Evolutionary conservation across 2,888 invertebrate genomes (phyloP), one percentile per base, ranked within the genome.

Genomic region (Eristalis arbustorum): DNA sequence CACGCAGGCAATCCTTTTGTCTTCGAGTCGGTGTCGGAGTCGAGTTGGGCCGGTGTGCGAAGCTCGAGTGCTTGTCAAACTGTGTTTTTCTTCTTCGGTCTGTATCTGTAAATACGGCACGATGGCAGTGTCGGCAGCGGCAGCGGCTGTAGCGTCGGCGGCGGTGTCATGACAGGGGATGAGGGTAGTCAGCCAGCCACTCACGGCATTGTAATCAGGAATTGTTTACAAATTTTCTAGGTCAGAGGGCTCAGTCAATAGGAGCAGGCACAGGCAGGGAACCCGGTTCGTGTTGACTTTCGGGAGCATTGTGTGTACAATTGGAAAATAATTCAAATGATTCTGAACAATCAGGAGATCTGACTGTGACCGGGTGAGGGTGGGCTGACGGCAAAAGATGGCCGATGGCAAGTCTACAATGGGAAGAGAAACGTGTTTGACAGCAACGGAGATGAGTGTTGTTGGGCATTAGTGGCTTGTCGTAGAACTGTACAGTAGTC

Each of bases 141-240:
- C 2, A n/a, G n/a, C n/a, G n/a, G n/a, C n/a, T n/a, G n/a, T n/a
- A n/a, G 31, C 31, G 31, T 3, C 31, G 6, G 49, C 5, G 23
- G 1, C 66, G 6, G 28, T 10, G 28, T 6, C 18, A 18, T 49
- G 11, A 66, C 31, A 57, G 64, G 75, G 80, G 80, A 69, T 42
- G 79, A 61, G 56, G 37, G 49, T 31, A 25, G 64, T 69, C 34
- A 62, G 31, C 14, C 28, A 66, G 37, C 62, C 57, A 75, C 56
- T 76, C 72, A 66, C 63, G 83, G 88, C 72, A 87, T 83, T 87
- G 83, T 87, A 87, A 87, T 87, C 87, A 87, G 87, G 83, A 83
- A 75, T 87, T 87, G 87, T 87, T 87, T 87, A 87, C 87, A 79
- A 87, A 87, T 87, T 87, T 87, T 87, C 87, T 87, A 75, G 87